phyloP scores from a whole-genome alignment of 2,797 vertebrate species.

The Dermochelys coriacea region DNA sequence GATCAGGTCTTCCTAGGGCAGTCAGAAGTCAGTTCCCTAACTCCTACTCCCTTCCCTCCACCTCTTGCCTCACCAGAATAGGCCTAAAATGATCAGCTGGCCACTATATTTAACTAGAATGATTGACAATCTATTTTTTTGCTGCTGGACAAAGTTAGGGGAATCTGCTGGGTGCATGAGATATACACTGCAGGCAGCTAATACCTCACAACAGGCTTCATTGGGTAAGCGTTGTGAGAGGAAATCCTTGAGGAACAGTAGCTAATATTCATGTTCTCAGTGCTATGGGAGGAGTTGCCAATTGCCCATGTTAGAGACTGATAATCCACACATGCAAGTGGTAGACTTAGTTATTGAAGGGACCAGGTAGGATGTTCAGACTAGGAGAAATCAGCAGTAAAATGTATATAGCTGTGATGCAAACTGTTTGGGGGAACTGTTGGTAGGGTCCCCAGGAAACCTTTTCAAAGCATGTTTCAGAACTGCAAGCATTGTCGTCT shows the following conservation, averaged over 20 bases:
- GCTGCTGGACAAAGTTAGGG: not conserved
- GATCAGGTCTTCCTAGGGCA: not conserved
- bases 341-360: not conserved
- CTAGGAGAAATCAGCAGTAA: not conserved
- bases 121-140: not conserved
- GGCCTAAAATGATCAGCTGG: slow-evolving; percentile 5
- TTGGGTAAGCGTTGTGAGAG: not conserved
- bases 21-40: not conserved
- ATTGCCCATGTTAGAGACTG: not conserved
- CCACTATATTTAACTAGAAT: not conserved
- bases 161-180: not conserved
- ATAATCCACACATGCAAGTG: not conserved
- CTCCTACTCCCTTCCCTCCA: not conserved
- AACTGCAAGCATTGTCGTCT: not conserved
- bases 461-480: not conserved
- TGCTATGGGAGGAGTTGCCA: not conserved
- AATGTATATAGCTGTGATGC: not conserved
- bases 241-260: not conserved
- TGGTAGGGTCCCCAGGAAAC: not conserved
- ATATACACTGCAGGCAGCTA: not conserved
- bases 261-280: not conserved
- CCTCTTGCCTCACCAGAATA: not conserved
- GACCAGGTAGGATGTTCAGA: not conserved
- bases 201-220: not conserved
- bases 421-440: not conserved